A percentile compares a stretch with the other conserved stretches of the same genome.
These are phyloP conservation scores for Momotus momota DNA, from an alignment of 2,797 vertebrate genomes.

Conservation along the genomic window DNA sequence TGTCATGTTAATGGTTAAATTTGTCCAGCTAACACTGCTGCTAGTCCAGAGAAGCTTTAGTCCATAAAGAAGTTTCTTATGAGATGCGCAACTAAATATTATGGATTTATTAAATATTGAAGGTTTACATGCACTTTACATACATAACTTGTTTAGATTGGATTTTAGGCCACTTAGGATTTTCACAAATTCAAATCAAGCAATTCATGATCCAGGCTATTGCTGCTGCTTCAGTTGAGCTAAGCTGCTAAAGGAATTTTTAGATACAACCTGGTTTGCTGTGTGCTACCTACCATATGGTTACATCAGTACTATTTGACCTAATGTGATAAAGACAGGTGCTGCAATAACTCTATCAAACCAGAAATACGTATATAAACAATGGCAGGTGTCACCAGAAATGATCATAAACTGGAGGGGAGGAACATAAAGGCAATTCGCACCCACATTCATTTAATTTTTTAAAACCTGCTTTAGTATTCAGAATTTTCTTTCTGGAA, in stretches of 20 bases:
- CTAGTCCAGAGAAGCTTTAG: background rate
- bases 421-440: background rate
- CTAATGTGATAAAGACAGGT: background rate
- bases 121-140: background rate
- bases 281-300: background rate
- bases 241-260: slow-evolving; percentile 8
- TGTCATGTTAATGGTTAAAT: background rate
- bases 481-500: background rate
- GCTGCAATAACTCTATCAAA: background rate
- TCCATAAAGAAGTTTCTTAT: background rate
- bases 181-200: slow-evolving; percentile 14
- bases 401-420: background rate
- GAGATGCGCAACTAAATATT: background rate
- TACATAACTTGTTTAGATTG: background rate
- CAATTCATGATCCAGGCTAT: background rate
- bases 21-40: background rate
- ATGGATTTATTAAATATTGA: background rate
- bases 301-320: background rate
- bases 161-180: background rate
- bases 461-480: background rate
- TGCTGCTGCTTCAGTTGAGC: background rate
- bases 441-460: fast-evolving
- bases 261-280: background rate
- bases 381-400: background rate
- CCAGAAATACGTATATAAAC: background rate